Base-by-base conservation (phyloP, 2,888 invertebrate species). In the Nephrotoma flavescens region DNA sequence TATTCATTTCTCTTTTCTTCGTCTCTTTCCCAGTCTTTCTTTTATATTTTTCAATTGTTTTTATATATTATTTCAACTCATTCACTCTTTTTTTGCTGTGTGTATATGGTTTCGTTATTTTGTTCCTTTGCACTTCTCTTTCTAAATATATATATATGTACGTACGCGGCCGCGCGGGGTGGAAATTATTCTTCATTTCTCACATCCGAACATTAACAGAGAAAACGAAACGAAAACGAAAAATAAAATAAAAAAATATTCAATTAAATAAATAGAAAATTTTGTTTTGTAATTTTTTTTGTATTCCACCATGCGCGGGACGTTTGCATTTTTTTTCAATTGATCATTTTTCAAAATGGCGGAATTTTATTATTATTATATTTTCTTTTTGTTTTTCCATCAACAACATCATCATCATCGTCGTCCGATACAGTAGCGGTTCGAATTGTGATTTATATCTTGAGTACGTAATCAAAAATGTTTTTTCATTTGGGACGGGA, bases 401-500 rank as follows among this genome's bases (percentile, higher is more conserved):
- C 71, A 71, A 9, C 19, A 7, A 31, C 71, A 71, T 31, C 19
- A 7, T 71, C 71, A 31, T 71, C 71, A 71, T 71, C 57, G 19
- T 57, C 19, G 31, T 31, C 31, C 31, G 57, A 19, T 86, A 45
- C 45, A 86, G 86, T 45, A 45, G 31, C 19, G 4, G 19, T 9
- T 85, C 44, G 15, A 15, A 44, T 41, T 7, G 19, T 1, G 6
- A 42, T 7, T 42, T 19, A 44, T 89, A 89, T 89, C 89, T 89
- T 42, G 41, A 15, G 19, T 6, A 85, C 87, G 87, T 31, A 84
- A 83, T 87, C 31, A 83, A 31, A 31, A 31, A 31, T 87, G 15
- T 90, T 89, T 89, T 90, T 88, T 91, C n/a, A 91, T 87, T 90
- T 93, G 93, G 93, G 93, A 11, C 5, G 71, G 11, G 31, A 19